Base-by-base conservation (phyloP, 2,888 invertebrate genomes). In the Bellardia pandia region DNA sequence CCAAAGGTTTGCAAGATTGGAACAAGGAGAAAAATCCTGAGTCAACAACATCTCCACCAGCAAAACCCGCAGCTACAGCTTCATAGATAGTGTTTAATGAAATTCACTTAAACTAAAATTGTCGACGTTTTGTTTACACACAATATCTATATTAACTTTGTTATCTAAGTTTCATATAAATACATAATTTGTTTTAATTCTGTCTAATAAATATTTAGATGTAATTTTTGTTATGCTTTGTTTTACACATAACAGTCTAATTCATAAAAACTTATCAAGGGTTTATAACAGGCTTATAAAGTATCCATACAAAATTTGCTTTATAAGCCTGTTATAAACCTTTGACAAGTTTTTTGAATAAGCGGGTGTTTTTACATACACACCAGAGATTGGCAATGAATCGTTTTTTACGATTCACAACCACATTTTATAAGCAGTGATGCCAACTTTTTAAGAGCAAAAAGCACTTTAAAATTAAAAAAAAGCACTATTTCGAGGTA, bases 1-100 rank as follows among this genome's bases (percentile, higher is more conserved):
- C 99, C 0, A 98, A 98, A 94, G 99, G 99, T 78, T 95, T 99
- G 40, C 97, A 98, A 92, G 97, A 97, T 91, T 99, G 99, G 99
- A 99, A 99, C 92, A 96, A 96, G 91, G 95, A 96, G 81, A 95
- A 95, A 88, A 92, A 94, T 53, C 33, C 81, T 8, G 64, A 80
- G 5, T 86, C 90, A 16, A 74, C 89, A 8, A 75, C 89, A 16
- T 86, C 86, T 11, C 86, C 89, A 82, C 74, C 91, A 30, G 13
- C 58, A 30, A 93, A 92, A 76, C 90, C 93, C 11, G 90, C 91
- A 30, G 85, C 92, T 23, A 90, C 91, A 75, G 30, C 85, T 23
- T 58, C 85, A 82, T 87, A 88, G 81, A 89, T 23, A 53, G 3
- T 45, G 23, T 72, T 23, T 9, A 45, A 74, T 45, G 9, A 58